Base-by-base conservation (phyloP, 2,888 invertebrate genomes). In the Andrena flavipes region DNA sequence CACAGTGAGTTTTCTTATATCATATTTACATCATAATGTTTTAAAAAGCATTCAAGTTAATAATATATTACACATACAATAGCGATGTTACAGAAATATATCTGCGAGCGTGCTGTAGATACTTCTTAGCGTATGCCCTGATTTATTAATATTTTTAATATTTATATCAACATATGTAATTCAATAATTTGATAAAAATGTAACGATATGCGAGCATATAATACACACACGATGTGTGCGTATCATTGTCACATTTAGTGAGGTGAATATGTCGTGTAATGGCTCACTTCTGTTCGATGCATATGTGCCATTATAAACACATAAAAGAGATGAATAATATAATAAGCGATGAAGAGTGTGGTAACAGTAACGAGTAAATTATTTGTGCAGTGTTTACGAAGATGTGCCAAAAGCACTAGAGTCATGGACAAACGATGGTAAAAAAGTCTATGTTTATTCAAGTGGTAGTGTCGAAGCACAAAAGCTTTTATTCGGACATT, bases 391-490 rank as follows among this genome's bases (percentile, higher is more conserved):
- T 93, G 95, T 99, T 35, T 99, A 97, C 93, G 96, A 97, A 10
- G 99, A 99, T 94, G 98, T 99, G 0, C 95, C 96, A 0, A 95
- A 95, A 20, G 96, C 97, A 0, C 95, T 99, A 64, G 95, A 97
- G 91, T 94, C 95, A 79, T 97, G 98, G 97, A 95, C 95, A 2
- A 95, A 96, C 3, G 94, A 95, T 16, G 97, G 96, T 33, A 95
- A 96, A 49, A 96, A 95, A 84, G 95, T 99, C 67, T 98, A 96
- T 92, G 96, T 99, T 82, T 99, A 98, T 94, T 99, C 99, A 0
- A 98, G 98, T 33, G 99, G 99, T 64, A 98, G 98, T 74, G 96
- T 98, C 0, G 96, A 97, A 90, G 97, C 99, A 16, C 99, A 99
- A 93, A 97, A 98, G 92, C 95, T 99, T 10, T 95, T 99, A 3